A percentile compares a stretch with the other conserved stretches of the same genome.
Conservation (phyloP, 1,140 invertebrate genomes). For the Drepana arcuata region DNA sequence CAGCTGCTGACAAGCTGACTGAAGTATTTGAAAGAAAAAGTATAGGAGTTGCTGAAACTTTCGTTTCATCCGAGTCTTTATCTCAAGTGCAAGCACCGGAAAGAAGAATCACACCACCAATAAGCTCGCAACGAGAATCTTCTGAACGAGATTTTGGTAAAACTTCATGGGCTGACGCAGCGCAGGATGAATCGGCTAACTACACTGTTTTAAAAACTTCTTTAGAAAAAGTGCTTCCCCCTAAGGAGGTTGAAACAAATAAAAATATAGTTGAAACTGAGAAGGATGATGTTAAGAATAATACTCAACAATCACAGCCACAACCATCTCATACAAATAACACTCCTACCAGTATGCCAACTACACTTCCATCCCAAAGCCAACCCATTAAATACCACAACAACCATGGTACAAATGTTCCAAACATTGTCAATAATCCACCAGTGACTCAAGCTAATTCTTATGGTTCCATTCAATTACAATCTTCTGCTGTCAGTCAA, state of each 20-base stretch:
- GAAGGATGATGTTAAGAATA: conserved; percentile 16
- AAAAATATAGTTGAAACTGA: conserved; percentile 28
- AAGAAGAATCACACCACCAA: conserved; percentile 33
- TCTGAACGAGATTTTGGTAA: conserved; percentile 55
- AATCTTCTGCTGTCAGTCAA: conserved; percentile 31
- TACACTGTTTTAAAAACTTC: conserved; percentile 20
- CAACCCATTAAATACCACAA: conserved; percentile 30
- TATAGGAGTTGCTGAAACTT: conserved; percentile 46
- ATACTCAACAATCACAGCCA: conserved; percentile 9
- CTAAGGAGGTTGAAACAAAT: conserved; percentile 28
- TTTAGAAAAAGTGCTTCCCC: conserved; percentile 24
- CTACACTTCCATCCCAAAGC: conserved; percentile 23
- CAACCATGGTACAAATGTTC: conserved; percentile 22
- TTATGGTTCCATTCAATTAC: conserved; percentile 24
- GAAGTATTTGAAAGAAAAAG: conserved; percentile 69
- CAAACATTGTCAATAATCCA: conserved; percentile 29
- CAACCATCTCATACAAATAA: conserved; percentile 19
- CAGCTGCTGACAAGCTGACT: conserved; percentile 59
- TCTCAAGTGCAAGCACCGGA: conserved; percentile 23
- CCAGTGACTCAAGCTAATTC: conserved; percentile 26
- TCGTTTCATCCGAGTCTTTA: conserved; percentile 32
- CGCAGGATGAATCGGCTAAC: conserved; percentile 43
- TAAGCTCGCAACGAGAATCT: conserved; percentile 37
- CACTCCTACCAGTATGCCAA: conserved; percentile 16
- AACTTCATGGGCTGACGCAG: conserved; percentile 57